Percentiles rank a stretch among this genome's conserved stretches.
These are phyloP conservation scores for Cyanoramphus novaezelandiae DNA, from an alignment of 2,113 vertebrate species.

Conservation along the genomic window DNA sequence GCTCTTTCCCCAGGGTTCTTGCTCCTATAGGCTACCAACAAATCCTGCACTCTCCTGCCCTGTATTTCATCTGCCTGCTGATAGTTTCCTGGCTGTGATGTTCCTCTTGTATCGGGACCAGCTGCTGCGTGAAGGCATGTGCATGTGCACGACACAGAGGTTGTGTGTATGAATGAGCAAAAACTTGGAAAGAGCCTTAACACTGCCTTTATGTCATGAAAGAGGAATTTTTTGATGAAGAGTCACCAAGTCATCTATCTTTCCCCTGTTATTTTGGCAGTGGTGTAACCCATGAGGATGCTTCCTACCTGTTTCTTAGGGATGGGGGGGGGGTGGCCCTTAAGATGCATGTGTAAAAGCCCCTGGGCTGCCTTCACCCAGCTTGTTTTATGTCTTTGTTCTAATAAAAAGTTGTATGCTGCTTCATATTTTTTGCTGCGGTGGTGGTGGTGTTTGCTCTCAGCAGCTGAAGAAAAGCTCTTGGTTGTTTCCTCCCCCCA, in stretches of 20 bases:
- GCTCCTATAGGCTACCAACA: background rate
- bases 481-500: background rate
- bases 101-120: slow-evolving; percentile 21
- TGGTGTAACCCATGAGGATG: background rate
- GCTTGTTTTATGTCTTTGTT: slow-evolving; percentile 17
- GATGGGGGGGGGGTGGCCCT: background rate
- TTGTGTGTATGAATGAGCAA: background rate
- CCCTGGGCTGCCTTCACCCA: background rate
- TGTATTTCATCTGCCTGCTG: slow-evolving; percentile 39
- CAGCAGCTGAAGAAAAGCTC: slow-evolving; percentile 17
- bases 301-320: accelerated
- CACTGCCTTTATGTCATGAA: background rate
- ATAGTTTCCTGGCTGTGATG: slow-evolving; percentile 49
- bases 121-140: background rate
- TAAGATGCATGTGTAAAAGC: background rate
- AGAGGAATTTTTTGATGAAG: slow-evolving; percentile 46
- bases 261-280: slow-evolving; percentile 9
- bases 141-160: background rate
- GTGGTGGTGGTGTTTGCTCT: background rate
- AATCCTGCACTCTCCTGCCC: background rate
- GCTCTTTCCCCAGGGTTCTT: background rate
- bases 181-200: background rate
- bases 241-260: background rate
- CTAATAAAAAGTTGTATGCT: slow-evolving; percentile 23
- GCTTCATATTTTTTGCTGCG: background rate